These are phyloP conservation scores for Tautogolabrus adspersus DNA, from an alignment of 2,113 vertebrate species.

Conservation along the genomic window DNA sequence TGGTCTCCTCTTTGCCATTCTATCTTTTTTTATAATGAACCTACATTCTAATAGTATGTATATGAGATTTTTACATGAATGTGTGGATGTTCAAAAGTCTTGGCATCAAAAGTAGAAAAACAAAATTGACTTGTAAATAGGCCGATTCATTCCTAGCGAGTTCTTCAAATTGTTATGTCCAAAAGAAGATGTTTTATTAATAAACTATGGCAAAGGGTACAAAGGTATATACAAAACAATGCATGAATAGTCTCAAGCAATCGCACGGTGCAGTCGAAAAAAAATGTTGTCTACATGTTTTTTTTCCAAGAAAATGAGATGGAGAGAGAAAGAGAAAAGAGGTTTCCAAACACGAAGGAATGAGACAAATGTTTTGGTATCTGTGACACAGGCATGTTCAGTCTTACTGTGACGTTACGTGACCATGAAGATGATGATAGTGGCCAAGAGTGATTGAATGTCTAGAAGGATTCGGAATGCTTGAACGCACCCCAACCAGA, in stretches of 20 bases:
- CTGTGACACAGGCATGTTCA: constrained; percentile 87
- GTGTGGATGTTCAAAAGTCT: constrained; percentile 82
- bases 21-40: constrained; percentile 56
- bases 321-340: constrained; percentile 49
- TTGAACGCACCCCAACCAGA: constrained; percentile 64
- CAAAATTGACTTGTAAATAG: constrained; percentile 83
- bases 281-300: constrained; percentile 81
- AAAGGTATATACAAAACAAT: constrained; percentile 85
- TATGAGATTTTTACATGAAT: constrained; percentile 83
- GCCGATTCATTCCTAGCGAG: constrained; percentile 79
- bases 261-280: constrained; percentile 84
- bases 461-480: constrained; percentile 49
- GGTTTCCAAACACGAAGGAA: constrained; percentile 68
- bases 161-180: constrained; percentile 81
- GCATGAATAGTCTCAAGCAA: constrained; percentile 88
- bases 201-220: constrained; percentile 75
- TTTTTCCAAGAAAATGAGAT: constrained; percentile 71
- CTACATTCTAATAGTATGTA: constrained; percentile 74
- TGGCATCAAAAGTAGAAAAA: constrained; percentile 78
- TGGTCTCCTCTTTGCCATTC: constrained; percentile 42
- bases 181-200: constrained; percentile 80
- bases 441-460: constrained; percentile 54
- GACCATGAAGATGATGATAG: constrained; percentile 49
- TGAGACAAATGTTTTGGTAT: constrained; percentile 76
- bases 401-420: constrained; percentile 85